These are phyloP conservation scores for Podargus strigoides DNA, from an alignment of 2,797 vertebrate species.

Conservation along the genomic window DNA sequence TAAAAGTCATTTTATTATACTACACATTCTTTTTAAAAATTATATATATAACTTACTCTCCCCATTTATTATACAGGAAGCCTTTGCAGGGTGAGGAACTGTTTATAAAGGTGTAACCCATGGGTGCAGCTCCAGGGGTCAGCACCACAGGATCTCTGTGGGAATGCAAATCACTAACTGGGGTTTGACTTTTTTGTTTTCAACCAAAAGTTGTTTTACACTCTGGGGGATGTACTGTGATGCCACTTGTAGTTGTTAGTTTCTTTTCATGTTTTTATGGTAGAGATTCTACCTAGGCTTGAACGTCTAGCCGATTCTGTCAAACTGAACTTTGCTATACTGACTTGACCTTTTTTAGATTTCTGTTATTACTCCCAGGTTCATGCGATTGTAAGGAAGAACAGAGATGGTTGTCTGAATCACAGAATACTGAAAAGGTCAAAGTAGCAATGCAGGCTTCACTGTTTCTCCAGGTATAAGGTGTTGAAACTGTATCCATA, in stretches of 20 bases:
- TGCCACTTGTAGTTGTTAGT: not conserved
- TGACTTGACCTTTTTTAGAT: conserved; percentile 47
- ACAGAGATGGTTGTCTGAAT: not conserved
- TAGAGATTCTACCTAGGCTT: not conserved
- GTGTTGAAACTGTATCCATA: not conserved
- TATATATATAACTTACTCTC: not conserved
- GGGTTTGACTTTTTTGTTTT: not conserved
- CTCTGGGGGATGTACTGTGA: not conserved
- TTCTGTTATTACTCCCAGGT: not conserved
- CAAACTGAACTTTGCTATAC: conserved; percentile 5
- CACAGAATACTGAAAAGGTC: conserved; percentile 50
- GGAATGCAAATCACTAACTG: not conserved
- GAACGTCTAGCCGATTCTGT: not conserved
- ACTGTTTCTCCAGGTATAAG: not conserved
- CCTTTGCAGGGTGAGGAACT: not conserved
- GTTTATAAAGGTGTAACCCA: not conserved
- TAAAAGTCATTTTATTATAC: not conserved
- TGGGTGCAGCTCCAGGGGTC: not conserved
- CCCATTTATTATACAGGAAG: not conserved
- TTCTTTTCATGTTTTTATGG: not conserved
- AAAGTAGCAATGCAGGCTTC: not conserved
- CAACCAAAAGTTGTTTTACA: not conserved
- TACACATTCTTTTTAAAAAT: not conserved
- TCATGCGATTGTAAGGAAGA: not conserved
- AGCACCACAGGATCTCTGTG: not conserved